Conservation (phyloP, 2,113 vertebrate species). For the Elaphurus davidianus region DNA sequence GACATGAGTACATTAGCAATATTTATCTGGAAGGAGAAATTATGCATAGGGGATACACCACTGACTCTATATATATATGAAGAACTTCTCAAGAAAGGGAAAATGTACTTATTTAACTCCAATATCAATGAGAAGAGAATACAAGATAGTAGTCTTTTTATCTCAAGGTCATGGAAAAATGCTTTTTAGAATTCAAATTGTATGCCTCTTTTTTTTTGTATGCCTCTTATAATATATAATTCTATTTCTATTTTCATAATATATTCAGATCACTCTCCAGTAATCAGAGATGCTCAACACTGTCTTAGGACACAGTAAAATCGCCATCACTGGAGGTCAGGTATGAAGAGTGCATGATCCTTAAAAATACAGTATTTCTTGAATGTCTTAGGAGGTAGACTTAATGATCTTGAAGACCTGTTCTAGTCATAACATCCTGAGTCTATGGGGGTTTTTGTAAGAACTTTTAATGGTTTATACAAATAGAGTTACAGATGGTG, state of each 20-base stretch:
- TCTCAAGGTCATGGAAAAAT: neutral
- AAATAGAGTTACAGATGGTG: neutral
- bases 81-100: neutral
- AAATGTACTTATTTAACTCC: neutral
- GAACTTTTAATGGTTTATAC: neutral
- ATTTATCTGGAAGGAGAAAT: neutral
- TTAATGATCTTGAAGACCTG: neutral
- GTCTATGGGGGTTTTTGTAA: neutral
- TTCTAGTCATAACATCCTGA: neutral
- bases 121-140: neutral
- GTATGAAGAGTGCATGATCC: neutral
- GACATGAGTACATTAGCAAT: neutral
- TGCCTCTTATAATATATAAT: neutral
- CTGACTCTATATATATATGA: neutral
- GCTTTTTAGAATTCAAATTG: neutral
- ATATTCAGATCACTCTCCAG: neutral
- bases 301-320: neutral
- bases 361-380: neutral
- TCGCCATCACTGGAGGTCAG: neutral
- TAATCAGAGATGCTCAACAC: neutral
- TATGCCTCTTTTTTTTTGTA: neutral
- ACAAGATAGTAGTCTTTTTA: neutral
- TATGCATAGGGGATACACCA: too few relatives aligned
- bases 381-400: neutral
- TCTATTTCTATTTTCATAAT: neutral